Evolutionary conservation across 2,113 vertebrate species (phyloP).

Genomic region (Dicentrarchus labrax): DNA sequence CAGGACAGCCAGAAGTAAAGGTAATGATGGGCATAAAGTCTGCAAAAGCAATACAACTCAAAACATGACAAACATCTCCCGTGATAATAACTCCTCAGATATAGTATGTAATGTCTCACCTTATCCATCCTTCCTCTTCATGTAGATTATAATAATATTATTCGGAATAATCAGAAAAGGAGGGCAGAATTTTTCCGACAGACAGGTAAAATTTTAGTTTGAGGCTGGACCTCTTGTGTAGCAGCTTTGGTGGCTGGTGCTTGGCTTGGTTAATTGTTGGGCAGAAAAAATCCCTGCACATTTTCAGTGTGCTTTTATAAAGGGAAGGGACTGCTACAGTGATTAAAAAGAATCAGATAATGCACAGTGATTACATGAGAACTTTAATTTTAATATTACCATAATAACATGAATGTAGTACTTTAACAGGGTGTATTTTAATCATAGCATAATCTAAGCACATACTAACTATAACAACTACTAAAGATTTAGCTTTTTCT

Average conservation of each 20-base stretch:
- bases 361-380: background rate
- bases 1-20: constrained; percentile 85
- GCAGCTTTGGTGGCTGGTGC: constrained; percentile 55
- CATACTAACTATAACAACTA: background rate
- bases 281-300: too few species aligned
- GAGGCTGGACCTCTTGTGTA: background rate
- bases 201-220: constrained; percentile 87
- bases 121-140: constrained; percentile 58
- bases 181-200: constrained; percentile 94
- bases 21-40: constrained; percentile 78
- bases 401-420: background rate
- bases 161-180: constrained; percentile 92
- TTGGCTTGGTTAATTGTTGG: constrained; percentile 38
- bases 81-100: background rate
- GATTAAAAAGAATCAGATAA: background rate
- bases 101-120: background rate
- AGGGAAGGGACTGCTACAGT: background rate
- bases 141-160: constrained; percentile 90
- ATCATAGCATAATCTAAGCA: background rate
- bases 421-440: background rate
- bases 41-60: background rate
- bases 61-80: background rate
- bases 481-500: background rate
- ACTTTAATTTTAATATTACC: background rate
- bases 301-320: background rate